Evolutionary conservation across 2,888 invertebrate genomes (phyloP), one percentile per base, ranked within the genome.

Genomic region (Nemotelus nigrinus): DNA sequence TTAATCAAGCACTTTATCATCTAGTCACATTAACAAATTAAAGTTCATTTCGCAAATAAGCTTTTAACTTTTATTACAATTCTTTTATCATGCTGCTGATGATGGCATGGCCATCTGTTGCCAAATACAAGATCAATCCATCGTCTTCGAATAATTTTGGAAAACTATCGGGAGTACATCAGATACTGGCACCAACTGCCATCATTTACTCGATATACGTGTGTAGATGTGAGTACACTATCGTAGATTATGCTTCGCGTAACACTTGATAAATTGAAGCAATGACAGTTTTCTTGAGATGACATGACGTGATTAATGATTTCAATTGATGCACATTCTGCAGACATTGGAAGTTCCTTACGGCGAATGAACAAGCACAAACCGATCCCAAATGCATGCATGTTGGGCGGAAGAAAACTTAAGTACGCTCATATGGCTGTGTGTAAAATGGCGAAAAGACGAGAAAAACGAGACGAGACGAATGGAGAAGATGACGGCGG

Each of bases 241-340:
- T 60, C 71, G 77, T 71, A 77, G 79, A 79, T 77, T 79, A 77
- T 77, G 77, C 75, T 48, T 55, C 74, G 57, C 76, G 64, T 77
- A 79, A 70, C 78, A 53, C 57, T 79, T 79, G 79, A 79, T 79
- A 77, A 79, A 79, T 79, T 79, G 77, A 71, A 45, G 77, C 79
- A 79, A 79, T 77, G 79, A 79, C 79, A 79, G 77, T 77, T 75
- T 77, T 79, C 79, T 79, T 79, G 74, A 76, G 77, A 77, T 77
- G 79, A 77, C 77, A 72, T 75, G 79, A 77, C 76, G 77, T 79
- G 79, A 79, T 79, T 79, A 79, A 79, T 79, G 79, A 79, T 79
- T 79, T 76, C 79, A 79, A 79, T 79, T 77, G 79, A 76, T 77
- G 79, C 71, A 76, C 77, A 76, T 79, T 76, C 75, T 79, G 75